A percentile compares a stretch with the other conserved stretches of the same genome.
Evolutionary conservation across 2,797 vertebrate genomes (phyloP).

Genomic region (Chloroceryle inda): DNA sequence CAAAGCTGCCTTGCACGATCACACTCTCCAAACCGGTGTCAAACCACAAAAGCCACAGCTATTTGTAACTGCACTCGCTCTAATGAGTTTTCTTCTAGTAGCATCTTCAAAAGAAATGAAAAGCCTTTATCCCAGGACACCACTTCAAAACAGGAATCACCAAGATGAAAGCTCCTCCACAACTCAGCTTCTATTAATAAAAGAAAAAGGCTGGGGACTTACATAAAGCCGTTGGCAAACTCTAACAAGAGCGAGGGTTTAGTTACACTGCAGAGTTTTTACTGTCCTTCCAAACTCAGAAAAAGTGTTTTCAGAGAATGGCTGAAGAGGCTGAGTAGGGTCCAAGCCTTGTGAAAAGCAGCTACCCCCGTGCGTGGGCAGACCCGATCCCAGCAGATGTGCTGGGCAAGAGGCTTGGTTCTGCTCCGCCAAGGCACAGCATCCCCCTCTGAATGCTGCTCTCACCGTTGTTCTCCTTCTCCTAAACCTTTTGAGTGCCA

Average conservation of each 20-base stretch:
- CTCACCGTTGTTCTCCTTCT: background rate
- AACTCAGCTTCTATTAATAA: background rate
- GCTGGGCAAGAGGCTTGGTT: background rate
- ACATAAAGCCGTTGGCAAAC: rapidly evolving
- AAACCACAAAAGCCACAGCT: background rate
- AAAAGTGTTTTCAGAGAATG: background rate
- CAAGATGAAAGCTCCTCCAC: background rate
- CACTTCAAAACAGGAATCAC: background rate
- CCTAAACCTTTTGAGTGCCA: background rate
- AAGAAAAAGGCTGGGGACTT: background rate
- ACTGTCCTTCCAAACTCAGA: background rate
- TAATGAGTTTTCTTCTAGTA: background rate
- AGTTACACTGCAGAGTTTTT: background rate
- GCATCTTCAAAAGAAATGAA: background rate
- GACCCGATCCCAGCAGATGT: background rate
- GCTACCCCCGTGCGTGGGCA: background rate
- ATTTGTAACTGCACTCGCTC: background rate
- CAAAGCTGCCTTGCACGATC: rapidly evolving
- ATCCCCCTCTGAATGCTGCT: background rate
- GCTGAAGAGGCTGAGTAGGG: background rate
- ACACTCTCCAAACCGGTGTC: rapidly evolving
- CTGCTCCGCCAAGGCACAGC: background rate
- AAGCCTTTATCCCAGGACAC: background rate
- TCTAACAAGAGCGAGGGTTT: background rate
- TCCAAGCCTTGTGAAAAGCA: background rate